These are phyloP conservation scores for Psammodynastes pulverulentus DNA, from an alignment of 2,113 vertebrate genomes.

Conservation along the genomic window DNA sequence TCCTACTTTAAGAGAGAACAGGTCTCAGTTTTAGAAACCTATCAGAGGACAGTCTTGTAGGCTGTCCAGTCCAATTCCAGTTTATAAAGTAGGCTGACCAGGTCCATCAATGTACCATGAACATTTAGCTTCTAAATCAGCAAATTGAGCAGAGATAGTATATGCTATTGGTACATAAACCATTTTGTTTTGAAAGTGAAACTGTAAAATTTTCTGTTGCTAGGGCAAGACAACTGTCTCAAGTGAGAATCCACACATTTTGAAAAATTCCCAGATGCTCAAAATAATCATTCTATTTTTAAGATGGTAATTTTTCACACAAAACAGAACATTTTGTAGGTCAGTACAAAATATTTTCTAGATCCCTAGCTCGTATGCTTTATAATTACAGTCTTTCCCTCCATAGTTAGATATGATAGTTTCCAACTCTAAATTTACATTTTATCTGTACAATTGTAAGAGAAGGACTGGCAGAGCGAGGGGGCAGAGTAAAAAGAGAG, in stretches of 20 bases:
- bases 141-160: background rate
- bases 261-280: background rate
- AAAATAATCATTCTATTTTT: background rate
- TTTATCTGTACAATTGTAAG: background rate
- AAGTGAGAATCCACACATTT: background rate
- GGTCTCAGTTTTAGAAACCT: background rate
- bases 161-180: background rate
- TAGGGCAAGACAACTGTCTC: background rate
- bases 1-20: background rate
- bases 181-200: background rate
- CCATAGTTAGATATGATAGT: background rate
- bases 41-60: background rate
- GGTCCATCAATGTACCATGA: background rate
- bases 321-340: background rate
- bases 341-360: background rate
- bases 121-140: background rate
- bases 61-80: background rate
- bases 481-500: background rate
- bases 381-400: background rate
- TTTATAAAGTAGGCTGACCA: background rate
- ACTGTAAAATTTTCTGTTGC: background rate
- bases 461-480: background rate
- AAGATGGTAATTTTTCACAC: background rate
- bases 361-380: background rate
- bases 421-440: background rate